Percentiles rank a stretch among this genome's conserved stretches.
phyloP scores from a whole-genome alignment of 2,797 vertebrate genomes.

The Anas bernieri region DNA sequence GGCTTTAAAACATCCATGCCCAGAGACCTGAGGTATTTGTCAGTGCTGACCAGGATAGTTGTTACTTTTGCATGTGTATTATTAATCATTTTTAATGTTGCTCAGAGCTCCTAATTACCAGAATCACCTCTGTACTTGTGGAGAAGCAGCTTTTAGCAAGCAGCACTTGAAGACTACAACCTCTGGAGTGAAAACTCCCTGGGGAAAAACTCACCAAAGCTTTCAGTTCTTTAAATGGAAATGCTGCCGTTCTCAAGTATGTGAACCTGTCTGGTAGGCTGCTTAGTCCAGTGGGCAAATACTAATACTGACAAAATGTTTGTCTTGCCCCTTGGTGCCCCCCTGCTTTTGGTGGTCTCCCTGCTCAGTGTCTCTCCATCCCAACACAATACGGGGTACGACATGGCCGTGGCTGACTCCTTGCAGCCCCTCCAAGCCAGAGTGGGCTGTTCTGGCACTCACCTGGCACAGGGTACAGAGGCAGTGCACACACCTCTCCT shows the following conservation, averaged over 20 bases:
- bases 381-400: background rate
- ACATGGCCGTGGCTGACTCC: background rate
- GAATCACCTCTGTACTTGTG: background rate
- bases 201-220: background rate
- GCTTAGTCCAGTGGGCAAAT: too few species aligned
- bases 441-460: background rate
- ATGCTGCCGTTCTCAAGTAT: background rate
- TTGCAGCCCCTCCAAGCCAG: background rate
- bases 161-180: background rate
- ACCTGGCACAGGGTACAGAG: rapidly evolving
- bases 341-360: background rate
- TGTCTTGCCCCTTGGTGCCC: background rate
- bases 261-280: background rate
- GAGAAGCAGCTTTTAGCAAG: background rate
- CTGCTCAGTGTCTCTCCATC: background rate
- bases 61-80: background rate
- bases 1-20: background rate
- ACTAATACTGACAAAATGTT: background rate
- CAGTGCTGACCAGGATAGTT: background rate
- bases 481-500: background rate
- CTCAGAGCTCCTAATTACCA: background rate
- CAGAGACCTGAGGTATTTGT: background rate
- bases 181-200: background rate
- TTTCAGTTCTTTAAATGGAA: background rate
- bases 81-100: background rate